Evolutionary conservation across 2,888 invertebrate species (phyloP), one percentile per base, ranked within the genome.

Genomic region (Eretmocerus hayati): DNA sequence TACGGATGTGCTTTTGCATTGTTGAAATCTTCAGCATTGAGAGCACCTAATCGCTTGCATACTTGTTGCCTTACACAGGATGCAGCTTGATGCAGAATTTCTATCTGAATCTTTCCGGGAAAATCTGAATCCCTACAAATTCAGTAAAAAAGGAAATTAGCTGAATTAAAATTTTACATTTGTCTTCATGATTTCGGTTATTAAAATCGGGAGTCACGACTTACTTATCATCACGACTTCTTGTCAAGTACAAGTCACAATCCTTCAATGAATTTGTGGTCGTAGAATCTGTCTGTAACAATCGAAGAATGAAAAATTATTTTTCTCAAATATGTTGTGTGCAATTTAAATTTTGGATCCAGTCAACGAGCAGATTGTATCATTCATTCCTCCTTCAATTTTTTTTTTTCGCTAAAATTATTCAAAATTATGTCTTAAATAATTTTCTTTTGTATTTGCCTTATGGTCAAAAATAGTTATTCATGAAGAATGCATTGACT

Each of bases 11-110:
- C 35, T 18, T 19, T 22, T 11, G 43, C 50, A 20, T 32, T 42
- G 31, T 15, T 26, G 4, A 36, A 13, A n/a, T 51, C 40, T 5
- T 43, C 13, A 1, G 16, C n/a, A 16, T 11, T 42, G 6, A 50
- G 31, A 11, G 16, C 16, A 2, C 32, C 45, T 11, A 50, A n/a
- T n/a, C 15, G 33, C 19, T 3, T n/a, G 21, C 46, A 51, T 16
- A 51, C 2, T 5, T 8, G n/a, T 19, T 30, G 9, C 32, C 9
- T 36, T 11, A 43, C 1, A 11, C 46, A 43, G 6, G 16, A n/a
- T 3, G 35, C 39, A 11, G 50, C 39, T 23, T 31, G 44, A 13
- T 38, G 42, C 20, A 50, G 20, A n/a, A 50, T 42, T 42, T 46
- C 42, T 2, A 33, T 21, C n/a, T 42, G 31, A 8, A 50, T 2